These are phyloP conservation scores for Lissocephala sabroskyi DNA, from an alignment of 2,888 invertebrate species.

Conservation along the genomic window DNA sequence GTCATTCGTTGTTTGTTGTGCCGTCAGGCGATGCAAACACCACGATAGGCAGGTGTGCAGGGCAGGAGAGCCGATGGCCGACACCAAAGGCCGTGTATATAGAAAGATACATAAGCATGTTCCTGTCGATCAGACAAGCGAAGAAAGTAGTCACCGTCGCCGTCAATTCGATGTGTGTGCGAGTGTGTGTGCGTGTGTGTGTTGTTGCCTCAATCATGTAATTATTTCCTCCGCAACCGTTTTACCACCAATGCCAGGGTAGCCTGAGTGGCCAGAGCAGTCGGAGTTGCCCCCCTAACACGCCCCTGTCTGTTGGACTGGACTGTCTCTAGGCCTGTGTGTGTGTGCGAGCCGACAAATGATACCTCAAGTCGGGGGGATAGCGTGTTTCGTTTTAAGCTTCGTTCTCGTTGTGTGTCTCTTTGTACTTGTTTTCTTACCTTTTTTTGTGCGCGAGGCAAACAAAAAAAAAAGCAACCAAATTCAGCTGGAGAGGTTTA, in stretches of 20 bases:
- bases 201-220: slow-evolving; percentile 67
- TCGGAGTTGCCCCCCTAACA: too few species aligned
- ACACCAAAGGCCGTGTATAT: slow-evolving; percentile 13
- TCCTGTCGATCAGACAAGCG: slow-evolving; percentile 54
- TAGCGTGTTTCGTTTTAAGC: slow-evolving; percentile 54
- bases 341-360: slow-evolving; percentile 28
- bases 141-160: slow-evolving; percentile 15
- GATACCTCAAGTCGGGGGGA: slow-evolving; percentile 38
- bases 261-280: too few species aligned
- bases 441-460: slow-evolving; percentile 34
- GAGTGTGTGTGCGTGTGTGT: slow-evolving; percentile 11
- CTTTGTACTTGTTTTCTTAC: slow-evolving; percentile 22
- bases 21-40: slow-evolving; percentile 54
- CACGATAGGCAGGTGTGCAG: slow-evolving; percentile 6
- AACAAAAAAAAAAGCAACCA: slow-evolving; percentile 27
- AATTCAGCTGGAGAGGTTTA: too few species aligned
- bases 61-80: slow-evolving; percentile 1
- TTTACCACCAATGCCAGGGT: too few species aligned
- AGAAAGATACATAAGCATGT: too few species aligned
- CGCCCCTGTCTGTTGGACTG: too few species aligned
- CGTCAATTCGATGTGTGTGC: slow-evolving; percentile 28
- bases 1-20: too few species aligned
- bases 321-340: not conserved
- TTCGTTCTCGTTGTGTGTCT: slow-evolving; percentile 36
- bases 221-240: slow-evolving; percentile 70